A percentile compares a stretch with the other conserved stretches of the same genome.
phyloP scores from a whole-genome alignment of 2,888 invertebrate species.

The Lypha dubia region DNA sequence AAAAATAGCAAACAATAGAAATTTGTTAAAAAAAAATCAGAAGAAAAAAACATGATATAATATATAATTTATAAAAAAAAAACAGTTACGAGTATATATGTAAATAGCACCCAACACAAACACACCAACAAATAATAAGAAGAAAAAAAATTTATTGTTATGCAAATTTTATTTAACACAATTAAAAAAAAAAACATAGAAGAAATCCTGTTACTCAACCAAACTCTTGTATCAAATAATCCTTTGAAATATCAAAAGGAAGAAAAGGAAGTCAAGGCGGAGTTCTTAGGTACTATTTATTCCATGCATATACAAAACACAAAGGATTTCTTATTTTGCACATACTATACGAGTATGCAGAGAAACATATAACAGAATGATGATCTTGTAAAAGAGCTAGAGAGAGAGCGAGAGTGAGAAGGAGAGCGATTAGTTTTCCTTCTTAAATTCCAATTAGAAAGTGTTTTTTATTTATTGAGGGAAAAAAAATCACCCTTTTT shows the following conservation, averaged over 20 bases:
- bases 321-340: not conserved
- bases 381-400: not conserved
- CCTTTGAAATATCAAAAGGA: slow-evolving; percentile 13
- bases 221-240: slow-evolving; percentile 35
- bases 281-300: slow-evolving; percentile 35
- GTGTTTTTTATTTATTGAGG: not conserved
- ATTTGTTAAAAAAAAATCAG: slow-evolving; percentile 9
- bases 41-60: slow-evolving; percentile 16
- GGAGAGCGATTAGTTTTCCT: not conserved
- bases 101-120: slow-evolving; percentile 58
- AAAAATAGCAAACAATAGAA: slow-evolving; percentile 69
- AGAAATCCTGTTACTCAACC: slow-evolving; percentile 56
- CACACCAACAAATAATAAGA: slow-evolving; percentile 52
- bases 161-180: slow-evolving; percentile 49
- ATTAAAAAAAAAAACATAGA: too few relatives aligned
- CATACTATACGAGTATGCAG: not conserved
- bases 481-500: slow-evolving; percentile 54
- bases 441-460: slow-evolving; percentile 63
- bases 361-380: not conserved
- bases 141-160: slow-evolving; percentile 53
- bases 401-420: not conserved
- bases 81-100: slow-evolving; percentile 52
- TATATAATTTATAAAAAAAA: not conserved
- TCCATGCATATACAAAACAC: not conserved
- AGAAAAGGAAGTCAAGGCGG: slow-evolving; percentile 61